Evolutionary conservation across 2,113 vertebrate genomes (phyloP).

Genomic region (Sinocyclocheilus anshuiensis): DNA sequence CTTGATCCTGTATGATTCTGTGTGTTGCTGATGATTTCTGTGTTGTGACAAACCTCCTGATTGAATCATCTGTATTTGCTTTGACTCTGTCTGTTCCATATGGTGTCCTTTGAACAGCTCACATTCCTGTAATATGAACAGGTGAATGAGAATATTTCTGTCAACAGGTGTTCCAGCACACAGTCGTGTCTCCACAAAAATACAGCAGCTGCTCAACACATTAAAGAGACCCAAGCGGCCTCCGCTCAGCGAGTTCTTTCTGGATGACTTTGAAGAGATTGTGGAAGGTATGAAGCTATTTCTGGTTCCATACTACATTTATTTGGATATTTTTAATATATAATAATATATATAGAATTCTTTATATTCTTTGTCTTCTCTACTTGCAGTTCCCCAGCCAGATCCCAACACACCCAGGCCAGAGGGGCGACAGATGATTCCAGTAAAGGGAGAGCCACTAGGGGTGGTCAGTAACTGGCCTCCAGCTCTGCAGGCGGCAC

Average conservation of each 20-base stretch:
- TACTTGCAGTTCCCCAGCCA: conserved; percentile 84
- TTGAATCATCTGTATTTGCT: not conserved
- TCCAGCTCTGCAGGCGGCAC: conserved; percentile 90
- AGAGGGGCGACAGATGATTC: conserved; percentile 94
- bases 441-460: conserved; percentile 93
- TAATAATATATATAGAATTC: too few species aligned
- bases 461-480: conserved; percentile 98
- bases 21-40: conserved; percentile 13
- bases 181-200: conserved; percentile 97
- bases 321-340: not conserved
- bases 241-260: conserved; percentile 93
- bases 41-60: conserved; percentile 16
- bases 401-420: conserved; percentile 97
- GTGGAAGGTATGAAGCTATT: conserved; percentile 86
- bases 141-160: conserved; percentile 56
- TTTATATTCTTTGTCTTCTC: not conserved
- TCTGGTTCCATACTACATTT: not conserved
- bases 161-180: conserved; percentile 89
- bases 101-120: not conserved
- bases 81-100: not conserved
- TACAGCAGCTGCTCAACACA: conserved; percentile 97
- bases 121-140: not conserved
- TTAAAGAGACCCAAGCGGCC: conserved; percentile 94
- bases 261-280: conserved; percentile 96
- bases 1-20: conserved; percentile 40